Evolutionary conservation across 2,797 vertebrate species (phyloP).

Genomic region (Alauda arvensis): DNA sequence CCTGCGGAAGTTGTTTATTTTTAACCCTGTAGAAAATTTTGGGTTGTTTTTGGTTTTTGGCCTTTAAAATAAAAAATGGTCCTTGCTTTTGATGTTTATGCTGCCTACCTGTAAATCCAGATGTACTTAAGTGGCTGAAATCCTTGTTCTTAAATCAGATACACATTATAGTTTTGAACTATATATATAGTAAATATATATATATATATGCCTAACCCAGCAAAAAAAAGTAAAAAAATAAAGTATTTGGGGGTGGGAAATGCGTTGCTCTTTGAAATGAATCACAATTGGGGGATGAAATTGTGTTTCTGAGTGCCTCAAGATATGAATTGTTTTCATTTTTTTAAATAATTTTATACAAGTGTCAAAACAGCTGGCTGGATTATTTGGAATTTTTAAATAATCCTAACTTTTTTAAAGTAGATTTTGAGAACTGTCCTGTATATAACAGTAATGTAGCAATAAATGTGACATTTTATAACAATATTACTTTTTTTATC

Average conservation of each 20-base stretch:
- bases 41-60: constrained; percentile 18
- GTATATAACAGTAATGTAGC: constrained; percentile 93
- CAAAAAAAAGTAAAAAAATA: constrained; percentile 18
- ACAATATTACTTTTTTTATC: constrained; percentile 74
- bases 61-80: constrained; percentile 32
- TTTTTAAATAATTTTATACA: constrained; percentile 75
- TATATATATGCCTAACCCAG: constrained; percentile 66
- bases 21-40: constrained; percentile 28
- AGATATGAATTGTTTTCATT: constrained; percentile 70
- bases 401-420: constrained; percentile 77
- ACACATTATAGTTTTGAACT: constrained; percentile 63
- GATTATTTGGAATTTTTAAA: constrained; percentile 75
- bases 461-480: constrained; percentile 95
- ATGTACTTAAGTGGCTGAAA: constrained; percentile 64
- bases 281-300: constrained; percentile 65
- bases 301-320: constrained; percentile 87
- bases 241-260: constrained; percentile 58
- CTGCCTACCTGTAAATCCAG: constrained; percentile 60
- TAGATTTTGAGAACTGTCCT: constrained; percentile 90
- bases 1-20: constrained; percentile 30
- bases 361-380: constrained; percentile 75
- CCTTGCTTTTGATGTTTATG: constrained; percentile 59
- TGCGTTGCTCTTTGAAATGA: constrained; percentile 58
- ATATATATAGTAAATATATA: constrained; percentile 67
- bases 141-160: constrained; percentile 71